A percentile compares a stretch with the other conserved stretches of the same genome.
These are phyloP conservation scores for Scaptomyza cyrtandrae DNA, from an alignment of 2,888 invertebrate species.

Conservation along the genomic window DNA sequence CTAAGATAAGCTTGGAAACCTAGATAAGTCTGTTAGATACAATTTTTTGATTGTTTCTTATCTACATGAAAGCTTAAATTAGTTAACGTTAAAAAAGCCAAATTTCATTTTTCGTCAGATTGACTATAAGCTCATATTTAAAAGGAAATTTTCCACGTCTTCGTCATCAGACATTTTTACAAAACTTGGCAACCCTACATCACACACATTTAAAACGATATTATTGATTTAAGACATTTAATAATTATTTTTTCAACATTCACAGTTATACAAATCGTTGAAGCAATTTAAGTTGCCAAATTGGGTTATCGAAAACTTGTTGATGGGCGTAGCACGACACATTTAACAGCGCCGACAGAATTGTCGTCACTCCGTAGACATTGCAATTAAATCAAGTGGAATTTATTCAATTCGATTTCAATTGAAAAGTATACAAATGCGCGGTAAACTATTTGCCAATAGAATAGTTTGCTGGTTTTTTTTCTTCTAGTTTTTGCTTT, in stretches of 20 bases:
- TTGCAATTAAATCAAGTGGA: conserved; percentile 77
- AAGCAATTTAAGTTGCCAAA: conserved; percentile 21
- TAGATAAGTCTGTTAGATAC: too few species aligned
- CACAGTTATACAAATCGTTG: conserved; percentile 6
- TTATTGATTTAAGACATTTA: background rate
- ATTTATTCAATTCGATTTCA: conserved; percentile 79
- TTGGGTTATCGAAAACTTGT: conserved; percentile 33
- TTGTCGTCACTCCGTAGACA: conserved; percentile 65
- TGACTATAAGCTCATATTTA: background rate
- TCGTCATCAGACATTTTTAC: background rate
- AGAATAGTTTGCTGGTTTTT: conserved; percentile 20
- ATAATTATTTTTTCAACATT: conserved; percentile 6
- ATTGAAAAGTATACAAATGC: conserved; percentile 68
- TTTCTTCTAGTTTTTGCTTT: conserved; percentile 7
- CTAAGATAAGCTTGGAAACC: too few species aligned
- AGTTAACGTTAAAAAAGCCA: background rate
- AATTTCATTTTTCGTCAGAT: background rate
- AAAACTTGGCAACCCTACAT: background rate
- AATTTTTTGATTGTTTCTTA: too few species aligned
- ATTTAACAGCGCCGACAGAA: conserved; percentile 39
- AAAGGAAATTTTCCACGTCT: background rate
- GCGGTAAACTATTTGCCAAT: conserved; percentile 55
- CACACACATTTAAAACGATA: background rate
- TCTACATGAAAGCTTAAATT: too few species aligned
- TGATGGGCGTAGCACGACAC: conserved; percentile 41